Percentiles rank a stretch among this genome's conserved stretches.
phyloP scores from a whole-genome alignment of 2,888 invertebrate species.

The Erebia ligea region DNA sequence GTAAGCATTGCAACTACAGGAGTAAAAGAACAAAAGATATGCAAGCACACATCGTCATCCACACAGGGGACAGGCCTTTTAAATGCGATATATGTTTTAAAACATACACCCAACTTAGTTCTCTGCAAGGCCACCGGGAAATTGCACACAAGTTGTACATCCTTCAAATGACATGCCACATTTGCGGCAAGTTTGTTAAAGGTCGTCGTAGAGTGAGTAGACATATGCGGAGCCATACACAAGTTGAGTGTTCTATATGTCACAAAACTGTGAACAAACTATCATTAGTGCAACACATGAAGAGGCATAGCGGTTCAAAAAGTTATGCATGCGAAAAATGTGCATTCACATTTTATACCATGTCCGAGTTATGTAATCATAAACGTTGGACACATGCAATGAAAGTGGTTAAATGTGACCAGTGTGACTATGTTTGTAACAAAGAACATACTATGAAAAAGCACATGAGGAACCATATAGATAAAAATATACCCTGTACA shows the following conservation, averaged over 20 bases:
- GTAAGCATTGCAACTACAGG: constrained; percentile 61
- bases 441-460: constrained; percentile 47
- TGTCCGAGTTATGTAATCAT: constrained; percentile 63
- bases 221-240: constrained; percentile 57
- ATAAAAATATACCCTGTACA: constrained; percentile 56
- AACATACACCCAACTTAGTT: constrained; percentile 59
- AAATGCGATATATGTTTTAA: constrained; percentile 59
- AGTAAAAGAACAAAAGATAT: constrained; percentile 59
- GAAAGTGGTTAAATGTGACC: constrained; percentile 53
- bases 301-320: constrained; percentile 60
- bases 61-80: constrained; percentile 62
- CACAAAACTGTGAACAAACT: constrained; percentile 53
- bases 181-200: constrained; percentile 62
- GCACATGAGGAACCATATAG: constrained; percentile 59
- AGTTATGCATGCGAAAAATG: constrained; percentile 66
- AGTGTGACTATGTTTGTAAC: constrained; percentile 57
- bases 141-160: constrained; percentile 53
- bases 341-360: constrained; percentile 61
- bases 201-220: constrained; percentile 57
- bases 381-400: constrained; percentile 55
- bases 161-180: constrained; percentile 60
- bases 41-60: constrained; percentile 55
- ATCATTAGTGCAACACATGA: constrained; percentile 54
- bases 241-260: constrained; percentile 55
- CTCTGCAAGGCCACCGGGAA: constrained; percentile 61